Conservation (phyloP, 2,888 invertebrate genomes). For the Acleris laterana region DNA sequence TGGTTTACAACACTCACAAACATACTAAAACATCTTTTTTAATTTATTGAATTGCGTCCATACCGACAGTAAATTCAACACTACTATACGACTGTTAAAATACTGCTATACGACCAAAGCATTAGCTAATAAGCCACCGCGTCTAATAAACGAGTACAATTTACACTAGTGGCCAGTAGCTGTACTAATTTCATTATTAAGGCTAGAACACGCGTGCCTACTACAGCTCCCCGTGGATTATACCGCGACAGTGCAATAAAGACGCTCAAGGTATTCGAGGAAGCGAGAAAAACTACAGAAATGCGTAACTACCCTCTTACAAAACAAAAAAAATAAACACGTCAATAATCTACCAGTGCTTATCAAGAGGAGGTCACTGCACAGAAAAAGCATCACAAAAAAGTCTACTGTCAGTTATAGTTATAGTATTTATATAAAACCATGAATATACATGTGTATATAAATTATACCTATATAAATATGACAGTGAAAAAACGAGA, state of each 20-base stretch:
- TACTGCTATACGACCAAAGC: constrained; percentile 9
- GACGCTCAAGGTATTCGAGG: not conserved
- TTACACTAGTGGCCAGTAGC: constrained; percentile 13
- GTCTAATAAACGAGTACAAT: constrained; percentile 23
- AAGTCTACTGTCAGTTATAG: too few species aligned
- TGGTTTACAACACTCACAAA: too few species aligned
- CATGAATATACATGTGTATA: too few species aligned
- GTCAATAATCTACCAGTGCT: too few species aligned
- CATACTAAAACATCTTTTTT: not conserved
- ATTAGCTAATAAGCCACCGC: constrained; percentile 28
- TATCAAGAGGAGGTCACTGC: too few species aligned
- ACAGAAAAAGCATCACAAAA: too few species aligned
- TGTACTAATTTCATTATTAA: constrained; percentile 69
- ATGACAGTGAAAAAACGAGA: too few species aligned
- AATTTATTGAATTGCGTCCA: too few species aligned
- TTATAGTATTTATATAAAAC: too few species aligned
- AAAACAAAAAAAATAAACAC: too few species aligned
- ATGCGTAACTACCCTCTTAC: too few species aligned
- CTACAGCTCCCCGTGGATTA: constrained; percentile 61
- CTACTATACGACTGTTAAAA: not conserved
- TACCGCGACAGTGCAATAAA: constrained; percentile 37
- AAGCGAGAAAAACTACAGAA: not conserved
- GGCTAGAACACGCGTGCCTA: constrained; percentile 52
- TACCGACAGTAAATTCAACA: not conserved
- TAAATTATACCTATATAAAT: too few species aligned